Evolutionary conservation across 2,113 vertebrate genomes (phyloP).

Genomic region (Mystacornis crossleyi): DNA sequence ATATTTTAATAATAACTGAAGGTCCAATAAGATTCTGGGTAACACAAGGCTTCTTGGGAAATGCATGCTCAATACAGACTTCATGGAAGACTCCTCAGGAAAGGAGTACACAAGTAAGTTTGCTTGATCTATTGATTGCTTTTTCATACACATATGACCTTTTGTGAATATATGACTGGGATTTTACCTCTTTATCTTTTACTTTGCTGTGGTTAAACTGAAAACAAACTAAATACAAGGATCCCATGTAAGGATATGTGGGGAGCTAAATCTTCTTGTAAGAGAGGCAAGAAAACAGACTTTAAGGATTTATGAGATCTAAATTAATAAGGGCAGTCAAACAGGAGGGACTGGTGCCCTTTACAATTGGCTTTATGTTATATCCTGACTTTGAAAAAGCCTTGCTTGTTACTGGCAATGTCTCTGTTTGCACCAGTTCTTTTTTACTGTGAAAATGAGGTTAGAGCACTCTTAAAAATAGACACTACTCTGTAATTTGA

Average conservation of each 20-base stretch:
- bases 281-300: background rate
- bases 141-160: background rate
- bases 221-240: background rate
- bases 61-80: rapidly evolving
- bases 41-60: background rate
- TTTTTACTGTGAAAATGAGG: background rate
- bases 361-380: background rate
- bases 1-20: no score
- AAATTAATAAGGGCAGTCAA: background rate
- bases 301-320: background rate
- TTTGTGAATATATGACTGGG: rapidly evolving
- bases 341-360: background rate
- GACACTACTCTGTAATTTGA: background rate
- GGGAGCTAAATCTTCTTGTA: background rate
- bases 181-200: background rate
- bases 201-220: background rate
- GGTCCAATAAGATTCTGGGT: background rate
- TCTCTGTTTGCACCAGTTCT: background rate
- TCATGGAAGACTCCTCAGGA: background rate
- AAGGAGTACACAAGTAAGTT: background rate
- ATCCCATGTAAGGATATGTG: background rate
- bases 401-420: background rate
- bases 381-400: background rate
- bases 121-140: background rate
- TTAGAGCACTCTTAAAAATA: background rate